Base-by-base conservation (phyloP, 2,888 invertebrate genomes). In the Darwinula stevensoni region DNA sequence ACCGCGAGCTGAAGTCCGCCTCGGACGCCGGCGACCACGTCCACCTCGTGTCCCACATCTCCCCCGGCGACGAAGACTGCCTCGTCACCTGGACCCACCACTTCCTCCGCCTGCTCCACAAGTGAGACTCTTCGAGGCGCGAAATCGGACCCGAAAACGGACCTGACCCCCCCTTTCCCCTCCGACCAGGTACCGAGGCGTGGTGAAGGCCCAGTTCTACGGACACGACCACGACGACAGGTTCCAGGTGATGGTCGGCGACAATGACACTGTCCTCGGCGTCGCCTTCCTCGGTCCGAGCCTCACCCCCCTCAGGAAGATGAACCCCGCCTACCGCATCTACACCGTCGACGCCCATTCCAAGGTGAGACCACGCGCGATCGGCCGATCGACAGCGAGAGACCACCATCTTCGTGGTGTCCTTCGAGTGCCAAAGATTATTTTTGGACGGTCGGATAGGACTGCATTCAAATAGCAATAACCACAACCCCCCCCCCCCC, bases 11-110 rank as follows among this genome's bases (percentile, higher is more conserved):
- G 14, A 49, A 51, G 37, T 39, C 47, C 13, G 52, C 59, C 1
- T 58, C 59, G 41, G 38, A 40, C 17, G 42, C 41, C 12, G 45
- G 46, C 1, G 49, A 52, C 36, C 48, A 55, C 31, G 59, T 58
- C 6, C 57, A 59, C 38, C 51, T 60, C 17, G 45, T 60, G 16
- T 57, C 58, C 4, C 59, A 59, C 40, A 53, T 58, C 37, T 54
- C 53, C 4, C 56, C 58, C 3, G 55, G 56, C 3, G 43, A 42
- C 12, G 40, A 40, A 2, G 52, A 52, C 37, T 56, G 57, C 36
- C 38, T 54, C 14, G 47, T 49, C 31, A 46, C 52, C 6, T 60
- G 55, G 52, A 54, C 56, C 35, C 48, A 51, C 41, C 57, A 57
- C 39, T 44, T 40, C 31, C 36, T 39, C 34, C 40, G 38, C 16